A percentile compares a stretch with the other conserved stretches of the same genome.
phyloP scores from a whole-genome alignment of 2,888 invertebrate species.

The Pemphredon lugubris region DNA sequence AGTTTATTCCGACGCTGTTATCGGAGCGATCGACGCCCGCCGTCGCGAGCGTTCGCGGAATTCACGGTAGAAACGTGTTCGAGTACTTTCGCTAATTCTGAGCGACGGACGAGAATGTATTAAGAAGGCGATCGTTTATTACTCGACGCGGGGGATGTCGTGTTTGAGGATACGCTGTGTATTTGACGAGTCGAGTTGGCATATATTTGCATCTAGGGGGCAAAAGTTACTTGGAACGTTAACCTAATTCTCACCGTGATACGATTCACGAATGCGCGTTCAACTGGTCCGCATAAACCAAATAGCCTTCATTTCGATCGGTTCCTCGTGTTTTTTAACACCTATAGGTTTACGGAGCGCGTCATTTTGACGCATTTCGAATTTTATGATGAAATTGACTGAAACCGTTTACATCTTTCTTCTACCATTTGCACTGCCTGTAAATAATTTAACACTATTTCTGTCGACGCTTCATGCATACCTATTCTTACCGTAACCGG shows the following conservation, averaged over 20 bases:
- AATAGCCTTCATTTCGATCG: background rate
- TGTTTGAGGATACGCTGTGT: constrained; percentile 16
- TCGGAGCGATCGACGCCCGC: no score
- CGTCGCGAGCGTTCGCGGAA: background rate
- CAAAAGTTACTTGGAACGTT: constrained; percentile 25
- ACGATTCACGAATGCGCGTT: constrained; percentile 2
- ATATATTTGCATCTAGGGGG: constrained; percentile 26
- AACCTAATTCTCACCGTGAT: constrained; percentile 7
- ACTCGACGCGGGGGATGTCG: constrained; percentile 20
- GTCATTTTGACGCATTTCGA: no score
- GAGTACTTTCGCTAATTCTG: background rate
- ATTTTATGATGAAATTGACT: no score
- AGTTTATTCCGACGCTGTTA: no score
- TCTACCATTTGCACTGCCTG: no score
- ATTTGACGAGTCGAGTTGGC: constrained; percentile 9
- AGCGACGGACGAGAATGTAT: constrained; percentile 25
- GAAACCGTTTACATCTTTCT: no score
- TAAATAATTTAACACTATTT: no score
- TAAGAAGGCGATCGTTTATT: constrained; percentile 38
- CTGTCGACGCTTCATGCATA: no score
- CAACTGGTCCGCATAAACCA: background rate
- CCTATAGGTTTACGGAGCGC: no score
- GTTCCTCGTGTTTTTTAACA: background rate
- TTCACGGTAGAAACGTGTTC: background rate
- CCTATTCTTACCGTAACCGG: no score